Conservation (phyloP, 2,888 invertebrate species). For the Drosophila lutescens region DNA sequence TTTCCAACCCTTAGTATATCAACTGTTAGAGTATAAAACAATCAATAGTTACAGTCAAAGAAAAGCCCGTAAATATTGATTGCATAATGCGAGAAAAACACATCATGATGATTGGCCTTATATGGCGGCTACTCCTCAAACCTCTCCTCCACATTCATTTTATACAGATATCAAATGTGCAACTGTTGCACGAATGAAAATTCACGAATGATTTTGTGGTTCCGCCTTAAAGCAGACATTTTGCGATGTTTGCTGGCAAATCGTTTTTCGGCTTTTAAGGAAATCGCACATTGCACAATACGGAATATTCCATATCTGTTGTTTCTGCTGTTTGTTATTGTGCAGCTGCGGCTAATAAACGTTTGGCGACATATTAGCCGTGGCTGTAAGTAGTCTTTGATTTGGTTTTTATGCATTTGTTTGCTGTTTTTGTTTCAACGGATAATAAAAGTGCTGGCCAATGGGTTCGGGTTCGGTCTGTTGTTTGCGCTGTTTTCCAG, state of each 20-base stretch:
- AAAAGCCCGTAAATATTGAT: slow-evolving; percentile 35
- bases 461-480: slow-evolving; percentile 14
- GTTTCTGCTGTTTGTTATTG: slow-evolving; percentile 29
- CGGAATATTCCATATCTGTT: slow-evolving; percentile 26
- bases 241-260: slow-evolving; percentile 63
- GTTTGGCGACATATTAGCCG: slow-evolving; percentile 76
- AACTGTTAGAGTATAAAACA: background rate
- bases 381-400: slow-evolving; percentile 62
- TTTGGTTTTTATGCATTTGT: slow-evolving; percentile 43
- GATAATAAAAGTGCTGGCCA: slow-evolving; percentile 78
- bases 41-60: background rate
- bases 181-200: slow-evolving; percentile 60
- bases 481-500: slow-evolving; percentile 48
- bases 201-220: slow-evolving; percentile 55
- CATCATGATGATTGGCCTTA: slow-evolving; percentile 56
- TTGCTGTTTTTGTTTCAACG: slow-evolving; percentile 40
- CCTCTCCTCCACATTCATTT: slow-evolving; percentile 11
- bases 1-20: too few species aligned
- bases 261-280: slow-evolving; percentile 78
- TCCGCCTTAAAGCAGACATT: slow-evolving; percentile 70
- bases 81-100: slow-evolving; percentile 55
- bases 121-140: slow-evolving; percentile 47
- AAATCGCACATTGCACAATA: slow-evolving; percentile 58
- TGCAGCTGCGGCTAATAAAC: slow-evolving; percentile 65
- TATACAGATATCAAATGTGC: slow-evolving; percentile 49